Base-by-base conservation (phyloP, 1,140 invertebrate species). In the Solenopsis invicta region DNA sequence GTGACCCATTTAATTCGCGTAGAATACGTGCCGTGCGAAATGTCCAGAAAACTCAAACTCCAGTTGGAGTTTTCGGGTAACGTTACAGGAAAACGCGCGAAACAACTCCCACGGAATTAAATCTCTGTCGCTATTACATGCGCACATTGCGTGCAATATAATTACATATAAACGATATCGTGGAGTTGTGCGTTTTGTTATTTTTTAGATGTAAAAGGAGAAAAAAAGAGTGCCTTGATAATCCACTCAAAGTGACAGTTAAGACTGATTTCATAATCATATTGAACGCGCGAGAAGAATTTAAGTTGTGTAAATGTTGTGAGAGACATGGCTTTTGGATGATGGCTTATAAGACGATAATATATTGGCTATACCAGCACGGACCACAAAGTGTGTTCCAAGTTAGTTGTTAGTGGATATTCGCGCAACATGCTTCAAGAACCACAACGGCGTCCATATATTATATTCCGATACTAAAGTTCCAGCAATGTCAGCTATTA, bases 1-100 rank as follows among this genome's bases (percentile, higher is more conserved):
- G 62, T 86, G 89, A 90, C 89, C 89, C 86, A 90, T 90, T 90
- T 90, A 90, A 90, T 90, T 90, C 81, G 50, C 61, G 9, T 82
- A 76, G 86, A 88, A 66, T 90, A 78, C 77, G 88, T 59, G 88
- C 76, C 54, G 52, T 34, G 16, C 29, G 50, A 82, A 82, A 82
- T 59, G 76, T 62, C 56, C 56, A 78, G 67, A 77, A 61, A 89
- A 72, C 77, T 89, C 88, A 50, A 89, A 78, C 82, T 76, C 61
- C 37, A 75, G 59, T 18, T 21, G 82, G 62, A 67, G 69, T 82
- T 84, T 84, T 84, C 29, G 69, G 80, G 13, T 75, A 74, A 61
- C 71, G 80, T 84, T 84, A 61, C 54, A 75, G 52, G 80, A 50
- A 75, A 84, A 84, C 80, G 80, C 69, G 69, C 41, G 80, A 84